These are phyloP conservation scores for Nyctibius grandis DNA, from an alignment of 2,797 vertebrate species.

Conservation along the genomic window DNA sequence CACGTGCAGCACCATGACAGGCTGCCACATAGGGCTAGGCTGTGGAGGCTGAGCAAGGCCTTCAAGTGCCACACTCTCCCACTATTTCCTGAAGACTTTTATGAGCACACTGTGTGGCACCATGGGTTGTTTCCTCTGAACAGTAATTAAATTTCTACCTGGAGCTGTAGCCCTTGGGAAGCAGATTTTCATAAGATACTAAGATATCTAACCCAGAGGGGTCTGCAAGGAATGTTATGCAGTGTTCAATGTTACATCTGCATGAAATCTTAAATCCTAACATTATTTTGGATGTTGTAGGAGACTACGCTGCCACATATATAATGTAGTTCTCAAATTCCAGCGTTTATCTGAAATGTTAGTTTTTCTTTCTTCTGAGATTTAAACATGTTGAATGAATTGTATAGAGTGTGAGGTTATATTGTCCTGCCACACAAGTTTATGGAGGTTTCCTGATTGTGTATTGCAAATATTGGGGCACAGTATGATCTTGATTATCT, in stretches of 20 bases:
- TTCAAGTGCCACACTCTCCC: background rate
- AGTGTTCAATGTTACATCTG: background rate
- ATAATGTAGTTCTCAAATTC: background rate
- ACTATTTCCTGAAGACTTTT: background rate
- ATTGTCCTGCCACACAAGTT: background rate
- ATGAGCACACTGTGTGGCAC: background rate
- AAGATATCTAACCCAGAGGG: background rate
- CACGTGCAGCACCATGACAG: fast-evolving
- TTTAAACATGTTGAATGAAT: background rate
- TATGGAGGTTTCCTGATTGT: background rate
- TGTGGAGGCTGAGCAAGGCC: background rate
- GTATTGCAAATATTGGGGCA: background rate
- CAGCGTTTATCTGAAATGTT: background rate
- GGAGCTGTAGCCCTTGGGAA: background rate
- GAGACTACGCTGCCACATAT: background rate
- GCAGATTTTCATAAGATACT: background rate
- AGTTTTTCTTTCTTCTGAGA: background rate
- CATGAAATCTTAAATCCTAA: background rate
- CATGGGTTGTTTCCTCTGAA: background rate
- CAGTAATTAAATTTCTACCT: background rate
- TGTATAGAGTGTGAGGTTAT: background rate
- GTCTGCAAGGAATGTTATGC: background rate
- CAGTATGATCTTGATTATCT: background rate
- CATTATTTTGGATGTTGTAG: background rate
- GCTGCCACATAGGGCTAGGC: background rate